Evolutionary conservation across 2,113 vertebrate species (phyloP), one percentile per base, ranked within the genome.

Genomic region (Rutilus rutilus): DNA sequence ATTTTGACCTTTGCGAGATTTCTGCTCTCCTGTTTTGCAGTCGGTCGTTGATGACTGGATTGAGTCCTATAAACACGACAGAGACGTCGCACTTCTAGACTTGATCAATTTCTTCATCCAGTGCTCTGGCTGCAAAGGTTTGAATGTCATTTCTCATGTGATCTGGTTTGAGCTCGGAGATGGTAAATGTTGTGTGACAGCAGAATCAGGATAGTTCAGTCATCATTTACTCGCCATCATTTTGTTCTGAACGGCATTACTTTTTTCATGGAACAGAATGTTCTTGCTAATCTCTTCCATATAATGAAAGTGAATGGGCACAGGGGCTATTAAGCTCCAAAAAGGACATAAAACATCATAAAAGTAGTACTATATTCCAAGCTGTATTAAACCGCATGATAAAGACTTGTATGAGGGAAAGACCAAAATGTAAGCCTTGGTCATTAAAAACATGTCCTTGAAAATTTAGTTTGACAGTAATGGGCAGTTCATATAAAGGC

Each of bases 91-190:
- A 69, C 97, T 99, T 88, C 96, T 99, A 92, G 98, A 99, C 94
- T 97, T 99, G 91, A 99, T 99, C 93, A 99, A 99, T 93, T 99
- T 99, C 93, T 99, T 99, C 91, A 99, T 99, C 93, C 98, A 99
- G 94, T 99, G 98, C 94, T 99, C 98, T 86, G 98, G 98, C 92
- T 99, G 98, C 91, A 99, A 99, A 99, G 98, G 98, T 76, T 50
- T 85, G 84, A 84, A 23, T 87, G 30, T 64, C n/a, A 57, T 33
- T 60, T 17, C 59, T 54, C 62, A 30, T 82, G 62, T 47, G 10
- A 36, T 82, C n/a, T 54, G 59, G 5, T 33, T 50, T 65, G 54
- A 21, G 59, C 57, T 64, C 1, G 1, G 11, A 74, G 39, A n/a
- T 21, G 14, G 21, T 42, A 25, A 74, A 74, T 74, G 39, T 42